These are phyloP conservation scores for Oryzias dopingdopingensis DNA, from an alignment of 2,797 vertebrate species.

Conservation along the genomic window DNA sequence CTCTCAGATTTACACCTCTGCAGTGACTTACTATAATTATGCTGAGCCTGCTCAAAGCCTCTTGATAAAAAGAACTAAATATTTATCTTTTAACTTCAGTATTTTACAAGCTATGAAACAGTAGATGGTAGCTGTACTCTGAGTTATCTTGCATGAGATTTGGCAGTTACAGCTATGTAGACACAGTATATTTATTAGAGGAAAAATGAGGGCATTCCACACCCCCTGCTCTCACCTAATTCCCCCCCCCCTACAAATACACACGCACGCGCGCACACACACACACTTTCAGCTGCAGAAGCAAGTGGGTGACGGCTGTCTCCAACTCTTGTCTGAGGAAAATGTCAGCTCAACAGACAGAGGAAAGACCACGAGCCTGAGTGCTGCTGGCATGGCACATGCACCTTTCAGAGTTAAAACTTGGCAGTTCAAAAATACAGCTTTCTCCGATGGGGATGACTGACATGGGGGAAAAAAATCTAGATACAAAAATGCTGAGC, in stretches of 20 bases:
- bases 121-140: constrained; percentile 79
- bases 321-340: constrained; percentile 66
- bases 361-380: constrained; percentile 60
- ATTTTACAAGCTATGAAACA: constrained; percentile 84
- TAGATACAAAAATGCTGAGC: constrained; percentile 66
- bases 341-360: constrained; percentile 53
- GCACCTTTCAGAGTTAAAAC: constrained; percentile 56
- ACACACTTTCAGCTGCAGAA: constrained; percentile 56
- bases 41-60: constrained; percentile 96
- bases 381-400: constrained; percentile 62
- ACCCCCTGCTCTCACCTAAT: constrained; percentile 43
- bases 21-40: constrained; percentile 84
- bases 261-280: constrained; percentile 10
- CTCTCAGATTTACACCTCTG: constrained; percentile 81
- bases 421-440: constrained; percentile 67
- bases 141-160: constrained; percentile 74
- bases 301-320: constrained; percentile 67
- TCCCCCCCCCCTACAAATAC: constrained; percentile 12
- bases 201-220: constrained; percentile 56
- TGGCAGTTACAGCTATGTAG: constrained; percentile 85
- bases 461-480: constrained; percentile 68
- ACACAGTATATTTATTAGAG: constrained; percentile 77
- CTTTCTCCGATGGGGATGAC: constrained; percentile 59
- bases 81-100: constrained; percentile 79
- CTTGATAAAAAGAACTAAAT: constrained; percentile 83